Percentiles rank a stretch among this genome's conserved stretches.
phyloP scores from a whole-genome alignment of 2,113 vertebrate genomes.

The Oreocharis arfaki region DNA sequence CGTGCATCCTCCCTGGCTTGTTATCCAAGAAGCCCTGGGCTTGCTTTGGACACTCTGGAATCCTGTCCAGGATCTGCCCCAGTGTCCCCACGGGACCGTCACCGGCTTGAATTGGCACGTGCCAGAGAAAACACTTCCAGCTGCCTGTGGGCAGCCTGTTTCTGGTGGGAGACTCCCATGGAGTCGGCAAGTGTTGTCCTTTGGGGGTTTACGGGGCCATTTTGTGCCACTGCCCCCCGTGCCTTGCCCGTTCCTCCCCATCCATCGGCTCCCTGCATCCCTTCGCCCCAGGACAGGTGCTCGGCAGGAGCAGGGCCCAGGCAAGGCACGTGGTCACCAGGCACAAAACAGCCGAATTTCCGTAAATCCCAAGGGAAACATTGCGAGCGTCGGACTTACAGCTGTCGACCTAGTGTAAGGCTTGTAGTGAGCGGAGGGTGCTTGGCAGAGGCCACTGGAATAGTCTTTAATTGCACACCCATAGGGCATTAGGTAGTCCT shows the following conservation, averaged over 20 bases:
- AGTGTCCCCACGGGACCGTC: accelerated
- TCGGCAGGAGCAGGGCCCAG: neutral
- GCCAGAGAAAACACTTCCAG: conserved; percentile 33
- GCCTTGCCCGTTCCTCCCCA: neutral
- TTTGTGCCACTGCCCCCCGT: conserved; percentile 12
- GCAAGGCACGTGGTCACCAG: neutral
- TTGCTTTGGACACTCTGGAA: neutral
- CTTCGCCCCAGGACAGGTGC: neutral
- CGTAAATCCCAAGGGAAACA: conserved; percentile 53
- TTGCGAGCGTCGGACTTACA: conserved; percentile 59
- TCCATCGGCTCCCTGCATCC: neutral
- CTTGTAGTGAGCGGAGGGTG: conserved; percentile 67
- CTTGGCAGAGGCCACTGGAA: conserved; percentile 67
- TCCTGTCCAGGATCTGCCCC: neutral
- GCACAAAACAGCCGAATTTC: neutral
- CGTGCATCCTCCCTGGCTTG: accelerated
- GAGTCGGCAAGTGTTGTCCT: conserved; percentile 49
- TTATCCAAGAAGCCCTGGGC: neutral
- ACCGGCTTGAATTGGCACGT: accelerated
- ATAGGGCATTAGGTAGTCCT: conserved; percentile 73
- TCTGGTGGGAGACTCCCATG: conserved; percentile 45
- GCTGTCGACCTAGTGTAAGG: conserved; percentile 67
- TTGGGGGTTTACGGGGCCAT: conserved; percentile 23
- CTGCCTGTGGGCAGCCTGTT: conserved; percentile 34
- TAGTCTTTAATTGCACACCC: conserved; percentile 72